Base-by-base conservation (phyloP, 2,797 vertebrate species). In the Parambassis ranga region DNA sequence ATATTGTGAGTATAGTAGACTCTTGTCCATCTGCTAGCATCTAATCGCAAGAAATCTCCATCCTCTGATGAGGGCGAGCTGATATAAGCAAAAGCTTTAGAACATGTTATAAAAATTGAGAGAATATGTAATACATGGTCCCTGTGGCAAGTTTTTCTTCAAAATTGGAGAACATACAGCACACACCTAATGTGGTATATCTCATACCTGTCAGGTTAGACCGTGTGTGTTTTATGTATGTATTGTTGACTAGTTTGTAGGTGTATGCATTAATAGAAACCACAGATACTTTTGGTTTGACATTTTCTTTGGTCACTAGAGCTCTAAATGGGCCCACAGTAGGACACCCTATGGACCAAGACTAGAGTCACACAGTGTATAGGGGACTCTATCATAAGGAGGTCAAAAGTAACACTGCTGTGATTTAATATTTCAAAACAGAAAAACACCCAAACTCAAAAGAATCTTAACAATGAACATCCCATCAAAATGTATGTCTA, bases 381-480 rank as follows among this genome's bases (percentile, higher is more conserved):
- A 10, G 7, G 10, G 13, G 4, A 6, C 23, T 50, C 14, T n/a
- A n/a, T n/a, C n/a, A 10, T n/a, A 2, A 16, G 19, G 10, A 20
- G 28, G 56, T 49, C 2, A 43, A 32, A 48, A 42, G 59, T 37
- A 39, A 30, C 66, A 62, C 16, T 76, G 58, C 30, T 60, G 7
- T 23, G 14, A 51, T 51, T 33, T 7, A 57, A 71, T 22, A 46
- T 46, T 38, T 30, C 6, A 47, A 67, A 28, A 75, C 64, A 46
- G 20, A 71, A 64, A 65, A 71, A 51, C 5, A n/a, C 50, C 24
- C 33, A 53, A 46, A 80, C 65, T 52, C 53, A 76, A 55, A 72
- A 66, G 41, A 55, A 75, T 44, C 51, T 20, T 13, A 75, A 70
- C 47, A 24, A 76, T 77, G 49, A 83, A 76, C 44, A 37, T 81